Evolutionary conservation across 2,797 vertebrate genomes (phyloP), one percentile per base, ranked within the genome.

Genomic region (Spea hammondii): DNA sequence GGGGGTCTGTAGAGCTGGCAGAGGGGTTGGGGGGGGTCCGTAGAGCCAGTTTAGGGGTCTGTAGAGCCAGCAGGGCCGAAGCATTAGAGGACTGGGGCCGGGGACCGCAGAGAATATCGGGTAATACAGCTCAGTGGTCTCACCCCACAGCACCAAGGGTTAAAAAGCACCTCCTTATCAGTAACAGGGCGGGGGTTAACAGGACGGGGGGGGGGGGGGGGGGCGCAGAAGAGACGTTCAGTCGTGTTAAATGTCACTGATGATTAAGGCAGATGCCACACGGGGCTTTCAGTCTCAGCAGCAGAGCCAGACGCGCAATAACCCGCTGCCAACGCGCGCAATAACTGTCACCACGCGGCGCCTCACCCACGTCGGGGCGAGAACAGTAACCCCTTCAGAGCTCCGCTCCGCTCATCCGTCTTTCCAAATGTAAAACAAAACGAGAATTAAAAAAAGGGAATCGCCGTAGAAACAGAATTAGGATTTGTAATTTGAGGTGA

Each of bases 401-500:
- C 64, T 68, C 69, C 57, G 62, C 64, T 68, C 69, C 57, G 64
- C 72, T 57, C 74, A 65, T 70, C 59, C 77, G 77, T 73, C 70
- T 73, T 50, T 70, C 17, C 47, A 54, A 47, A 44, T 55, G 32
- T 60, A 82, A 73, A 72, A 77, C 32, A 32, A 77, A 82, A 74
- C 51, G 14, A 78, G 72, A 71, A 80, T 51, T 57, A 48, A 66
- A 76, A 72, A 74, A 79, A 81, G 76, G 12, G 53, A 66, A 55
- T 12, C 44, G 47, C 70, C 11, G 65, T 55, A 69, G 51, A 80
- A 68, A 65, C 44, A 67, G 55, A 57, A 70, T 86, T 85, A 87
- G 4, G 84, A 86, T 78, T 87, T 87, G 84, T 87, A 87, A 78
- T 87, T 87, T 68, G 86, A 87, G 0, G 85, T 87, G 5, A 87